phyloP scores from a whole-genome alignment of 1,140 invertebrate genomes.

The Drosophila punjabiensis region DNA sequence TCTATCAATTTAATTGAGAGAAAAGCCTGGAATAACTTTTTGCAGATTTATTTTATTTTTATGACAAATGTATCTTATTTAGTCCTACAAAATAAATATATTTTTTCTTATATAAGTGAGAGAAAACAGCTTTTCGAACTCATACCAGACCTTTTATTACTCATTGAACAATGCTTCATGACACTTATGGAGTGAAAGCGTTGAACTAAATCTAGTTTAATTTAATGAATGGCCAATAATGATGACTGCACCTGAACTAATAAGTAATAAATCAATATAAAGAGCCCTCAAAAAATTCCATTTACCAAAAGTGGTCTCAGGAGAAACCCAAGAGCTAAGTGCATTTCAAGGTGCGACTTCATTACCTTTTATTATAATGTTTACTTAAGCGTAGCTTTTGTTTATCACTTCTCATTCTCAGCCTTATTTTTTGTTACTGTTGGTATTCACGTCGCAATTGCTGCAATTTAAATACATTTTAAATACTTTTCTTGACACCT shows the following conservation, averaged over 20 bases:
- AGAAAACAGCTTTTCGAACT: neutral
- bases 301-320: neutral
- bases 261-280: slow-evolving; percentile 1
- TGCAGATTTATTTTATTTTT: no score
- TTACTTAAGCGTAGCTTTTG: slow-evolving; percentile 30
- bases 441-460: slow-evolving; percentile 29
- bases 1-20: neutral
- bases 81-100: slow-evolving; percentile 5
- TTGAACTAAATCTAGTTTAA: slow-evolving; percentile 10
- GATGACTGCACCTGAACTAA: neutral
- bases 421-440: neutral
- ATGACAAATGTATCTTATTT: neutral
- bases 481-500: slow-evolving; percentile 38
- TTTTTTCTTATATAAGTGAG: neutral
- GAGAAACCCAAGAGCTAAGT: slow-evolving; percentile 20
- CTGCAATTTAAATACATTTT: slow-evolving; percentile 43
- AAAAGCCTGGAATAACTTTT: neutral
- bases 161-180: slow-evolving; percentile 15
- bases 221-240: neutral
- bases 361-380: slow-evolving; percentile 44
- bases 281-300: neutral
- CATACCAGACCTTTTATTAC: slow-evolving; percentile 1
- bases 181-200: slow-evolving; percentile 16
- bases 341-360: slow-evolving; percentile 37
- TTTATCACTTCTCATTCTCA: slow-evolving; percentile 22